These are phyloP conservation scores for Ceuthmochares aereus DNA, from an alignment of 2,113 vertebrate species.

Conservation along the genomic window DNA sequence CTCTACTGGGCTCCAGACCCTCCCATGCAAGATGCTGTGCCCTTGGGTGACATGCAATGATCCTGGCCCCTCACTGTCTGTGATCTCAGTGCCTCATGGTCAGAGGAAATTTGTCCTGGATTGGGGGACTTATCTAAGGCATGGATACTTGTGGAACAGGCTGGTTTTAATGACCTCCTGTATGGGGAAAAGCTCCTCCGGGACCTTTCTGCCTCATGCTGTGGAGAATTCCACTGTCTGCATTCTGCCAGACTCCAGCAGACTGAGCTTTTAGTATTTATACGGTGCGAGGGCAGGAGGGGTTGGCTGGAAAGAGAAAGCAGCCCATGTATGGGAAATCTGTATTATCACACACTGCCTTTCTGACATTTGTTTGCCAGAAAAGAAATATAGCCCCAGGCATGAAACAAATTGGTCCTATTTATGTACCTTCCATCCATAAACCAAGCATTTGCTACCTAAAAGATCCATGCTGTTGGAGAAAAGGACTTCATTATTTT, in stretches of 20 bases:
- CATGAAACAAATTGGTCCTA: not conserved
- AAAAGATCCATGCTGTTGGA: not conserved
- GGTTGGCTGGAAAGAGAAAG: not conserved
- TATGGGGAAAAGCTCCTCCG: not conserved
- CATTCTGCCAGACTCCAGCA: not conserved
- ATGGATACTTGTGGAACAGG: not conserved
- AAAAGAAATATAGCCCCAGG: not conserved
- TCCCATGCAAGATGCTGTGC: not conserved
- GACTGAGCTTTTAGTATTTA: not conserved
- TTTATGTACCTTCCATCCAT: not conserved
- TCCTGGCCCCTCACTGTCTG: not conserved
- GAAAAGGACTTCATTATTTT: not conserved
- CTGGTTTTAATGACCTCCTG: not conserved
- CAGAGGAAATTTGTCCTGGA: not conserved
- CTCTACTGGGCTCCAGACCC: not conserved
- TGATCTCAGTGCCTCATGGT: not conserved
- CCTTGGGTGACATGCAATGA: not conserved
- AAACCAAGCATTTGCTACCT: not conserved
- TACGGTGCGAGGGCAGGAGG: not conserved
- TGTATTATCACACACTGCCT: not conserved
- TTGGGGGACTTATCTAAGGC: not conserved
- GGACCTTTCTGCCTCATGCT: no score
- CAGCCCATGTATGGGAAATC: not conserved
- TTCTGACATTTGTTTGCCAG: not conserved
- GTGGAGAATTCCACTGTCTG: not conserved